Base-by-base conservation (phyloP, 2,888 invertebrate species). In the Habrosyne pyritoides region DNA sequence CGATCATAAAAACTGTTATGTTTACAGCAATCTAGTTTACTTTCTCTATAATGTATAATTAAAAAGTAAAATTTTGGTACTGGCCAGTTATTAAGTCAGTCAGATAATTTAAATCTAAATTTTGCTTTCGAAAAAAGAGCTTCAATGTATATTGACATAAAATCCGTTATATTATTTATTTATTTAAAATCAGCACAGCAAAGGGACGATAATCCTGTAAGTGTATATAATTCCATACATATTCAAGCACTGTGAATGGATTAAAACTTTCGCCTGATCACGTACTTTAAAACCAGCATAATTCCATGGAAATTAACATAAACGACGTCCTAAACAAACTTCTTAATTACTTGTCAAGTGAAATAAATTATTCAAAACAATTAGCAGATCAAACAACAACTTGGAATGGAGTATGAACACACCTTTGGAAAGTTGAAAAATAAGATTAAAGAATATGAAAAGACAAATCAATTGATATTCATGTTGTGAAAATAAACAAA, bases 311-410 rank as follows among this genome's bases (percentile, higher is more conserved):
- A 81, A 83, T 84, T 83, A 75, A 75, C 79, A 76, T 78, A 74
- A 80, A 75, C 77, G 73, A 79, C 81, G 78, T 73, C 75, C 71
- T 69, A 75, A 79, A 79, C 77, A 82, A 87, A 87, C 79, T 86
- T 79, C 69, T 74, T 81, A 85, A 84, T 84, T 84, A 85, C 81
- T 83, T 83, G 76, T 81, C 78, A 81, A 84, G 79, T 80, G 75
- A 83, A 83, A 85, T 86, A 83, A 85, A 83, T 85, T 82, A 86
- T 86, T 86, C 83, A 80, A 82, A 82, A 85, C 83, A 86, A 83
- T 85, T 81, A 80, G 75, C 66, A 74, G 75, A 79, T 81, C 74
- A 78, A 81, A 81, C 78, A 78, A 79, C 68, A 65, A 66, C 54
- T 63, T 42, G 42, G 14, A 42, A 71, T 66, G 62, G 68, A 71